Percentiles rank a stretch among this genome's conserved stretches.
Evolutionary conservation across 2,888 invertebrate species (phyloP).

Genomic region (Eupsilia transversa): DNA sequence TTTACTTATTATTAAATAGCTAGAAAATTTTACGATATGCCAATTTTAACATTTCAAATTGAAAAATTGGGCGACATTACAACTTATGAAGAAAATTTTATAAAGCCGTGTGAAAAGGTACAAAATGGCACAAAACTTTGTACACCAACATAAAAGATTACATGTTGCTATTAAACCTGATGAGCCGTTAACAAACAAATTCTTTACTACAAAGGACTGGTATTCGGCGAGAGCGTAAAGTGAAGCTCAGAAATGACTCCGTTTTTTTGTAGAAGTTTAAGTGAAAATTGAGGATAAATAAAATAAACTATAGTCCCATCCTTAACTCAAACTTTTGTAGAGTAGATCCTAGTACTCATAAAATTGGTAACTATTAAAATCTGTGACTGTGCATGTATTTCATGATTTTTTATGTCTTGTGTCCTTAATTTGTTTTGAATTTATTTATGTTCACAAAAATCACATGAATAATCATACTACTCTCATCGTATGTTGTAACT

Average conservation of each 20-base stretch:
- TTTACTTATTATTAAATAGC: too few species aligned
- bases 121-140: not conserved
- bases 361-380: not conserved
- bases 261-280: not conserved
- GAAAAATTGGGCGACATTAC: too few species aligned
- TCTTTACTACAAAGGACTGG: slow-evolving; percentile 30
- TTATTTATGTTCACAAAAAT: not conserved
- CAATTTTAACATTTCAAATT: not conserved
- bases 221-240: not conserved
- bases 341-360: not conserved
- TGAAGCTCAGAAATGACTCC: slow-evolving; percentile 1
- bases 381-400: not conserved
- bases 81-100: not conserved
- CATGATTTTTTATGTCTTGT: not conserved
- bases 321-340: not conserved
- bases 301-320: not conserved
- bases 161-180: slow-evolving; percentile 26
- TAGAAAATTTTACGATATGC: not conserved
- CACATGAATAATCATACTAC: not conserved
- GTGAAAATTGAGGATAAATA: not conserved
- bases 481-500: not conserved
- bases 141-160: not conserved
- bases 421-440: not conserved
- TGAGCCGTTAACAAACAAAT: slow-evolving; percentile 34
- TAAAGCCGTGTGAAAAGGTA: not conserved